Base-by-base conservation (phyloP, 2,888 invertebrate genomes). In the Harpalus rubripes region DNA sequence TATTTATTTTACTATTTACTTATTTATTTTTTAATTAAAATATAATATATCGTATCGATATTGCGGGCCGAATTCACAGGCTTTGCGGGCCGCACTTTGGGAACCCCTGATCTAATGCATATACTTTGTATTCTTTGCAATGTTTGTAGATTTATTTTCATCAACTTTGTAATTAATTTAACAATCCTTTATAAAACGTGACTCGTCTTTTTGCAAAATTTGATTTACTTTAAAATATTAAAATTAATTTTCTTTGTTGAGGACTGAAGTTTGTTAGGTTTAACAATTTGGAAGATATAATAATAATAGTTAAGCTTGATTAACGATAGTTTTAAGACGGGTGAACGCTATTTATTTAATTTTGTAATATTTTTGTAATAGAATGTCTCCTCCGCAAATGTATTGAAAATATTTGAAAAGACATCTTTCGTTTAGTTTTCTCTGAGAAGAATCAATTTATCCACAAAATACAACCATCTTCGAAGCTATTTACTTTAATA, bases 91-190 rank as follows among this genome's bases (percentile, higher is more conserved):
- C n/a, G n/a, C n/a, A n/a, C n/a, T n/a, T n/a, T n/a, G n/a, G n/a
- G n/a, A n/a, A n/a, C n/a, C n/a, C n/a, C n/a, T n/a, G n/a, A n/a
- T n/a, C n/a, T n/a, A n/a, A 63, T 63, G 22, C 63, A 63, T 7
- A 63, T 7, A 63, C 22, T 63, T 63, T 26, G 63, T 63, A 63
- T 63, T 63, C 63, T 63, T 63, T 18, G 4, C 26, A 22, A 18
- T 63, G 22, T 18, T 63, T 63, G 18, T 22, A 4, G 26, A 18
- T 22, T 63, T 26, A 63, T 63, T 63, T 26, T 26, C 26, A 26
- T 63, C 22, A 63, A 12, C 18, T 63, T 63, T 63, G 26, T 63
- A 63, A 63, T 63, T 63, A 63, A 63, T 63, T 63, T 63, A 63
- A 22, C 26, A 26, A 63, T 63, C 12, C 63, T 63, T 63, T 63